Evolutionary conservation across 2,888 invertebrate species (phyloP), one percentile per base, ranked within the genome.

Genomic region (Phalangium opilio): DNA sequence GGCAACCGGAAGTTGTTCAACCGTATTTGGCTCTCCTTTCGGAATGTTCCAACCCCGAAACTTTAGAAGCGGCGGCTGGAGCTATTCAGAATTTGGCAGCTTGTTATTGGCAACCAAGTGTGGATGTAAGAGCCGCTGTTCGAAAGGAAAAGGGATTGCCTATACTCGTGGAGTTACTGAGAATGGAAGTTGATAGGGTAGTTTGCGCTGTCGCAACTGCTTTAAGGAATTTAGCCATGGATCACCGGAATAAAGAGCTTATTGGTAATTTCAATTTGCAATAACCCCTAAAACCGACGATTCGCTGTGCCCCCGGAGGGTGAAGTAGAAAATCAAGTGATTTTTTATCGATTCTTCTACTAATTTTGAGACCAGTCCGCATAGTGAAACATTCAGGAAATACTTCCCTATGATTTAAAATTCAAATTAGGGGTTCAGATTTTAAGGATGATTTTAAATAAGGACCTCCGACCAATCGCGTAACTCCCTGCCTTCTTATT

Each of bases 151-250:
- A 96, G 68, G 96, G 90, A 62, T 73, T 98, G 50, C 95, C 96
- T 0, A 89, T 93, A 61, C 72, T 98, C 38, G 96, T 98, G 11
- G 96, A 98, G 67, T 73, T 98, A 12, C 71, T 98, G 15, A 77
- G 90, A 40, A 90, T 93, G 83, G 91, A 93, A 68, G 85, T 89
- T 35, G 91, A 93, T 69, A 76, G 91, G 57, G 95, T 98, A 11
- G 95, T 96, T 11, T 95, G 95, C 66, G 93, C 96, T 2, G 93
- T 96, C 36, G 96, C 96, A 0, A 95, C 93, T 1, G 96, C 98
- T 0, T 74, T 99, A 27, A 75, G 98, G 56, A 99, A 98, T 70
- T 75, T 98, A 57, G 93, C 96, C 56, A 84, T 98, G 60, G 98
- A 99, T 70, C 87, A 87, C 64, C 77, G 91, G 56, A 98, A 96